Conservation (phyloP, 2,888 invertebrate genomes). For the Yponomeuta plumbellus region DNA sequence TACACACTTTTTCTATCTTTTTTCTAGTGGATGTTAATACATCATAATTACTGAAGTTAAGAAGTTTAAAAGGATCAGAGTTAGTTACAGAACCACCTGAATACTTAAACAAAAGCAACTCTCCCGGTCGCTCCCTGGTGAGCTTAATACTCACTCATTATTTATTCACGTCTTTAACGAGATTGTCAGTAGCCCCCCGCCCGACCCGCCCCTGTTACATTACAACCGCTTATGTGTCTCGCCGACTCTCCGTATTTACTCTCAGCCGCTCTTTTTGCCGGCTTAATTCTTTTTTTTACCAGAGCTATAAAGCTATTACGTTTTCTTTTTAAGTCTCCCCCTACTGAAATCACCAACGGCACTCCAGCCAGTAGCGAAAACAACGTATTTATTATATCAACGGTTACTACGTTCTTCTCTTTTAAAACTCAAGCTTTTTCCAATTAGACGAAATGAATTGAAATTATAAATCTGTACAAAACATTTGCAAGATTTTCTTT, state of each 20-base stretch:
- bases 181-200: conserved; percentile 64
- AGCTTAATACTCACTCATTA: conserved; percentile 70
- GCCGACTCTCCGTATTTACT: conserved; percentile 51
- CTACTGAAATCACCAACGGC: conserved; percentile 32
- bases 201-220: conserved; percentile 27
- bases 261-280: conserved; percentile 50
- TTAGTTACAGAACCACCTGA: background rate
- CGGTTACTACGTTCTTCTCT: conserved; percentile 2
- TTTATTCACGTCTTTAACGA: conserved; percentile 74
- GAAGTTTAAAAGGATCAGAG: too few relatives aligned
- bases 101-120: conserved; percentile 53
- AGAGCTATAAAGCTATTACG: conserved; percentile 53
- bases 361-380: conserved; percentile 18
- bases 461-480: conserved; percentile 3
- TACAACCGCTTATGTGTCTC: conserved; percentile 38
- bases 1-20: too few relatives aligned
- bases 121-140: conserved; percentile 41
- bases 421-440: conserved; percentile 12
- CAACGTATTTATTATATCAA: conserved; percentile 14
- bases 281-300: conserved; percentile 50
- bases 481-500: conserved; percentile 2
- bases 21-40: too few relatives aligned
- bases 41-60: too few relatives aligned
- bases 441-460: conserved; percentile 5
- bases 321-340: conserved; percentile 42